These are phyloP conservation scores for Fregata magnificens DNA, from an alignment of 2,113 vertebrate genomes.

Conservation along the genomic window DNA sequence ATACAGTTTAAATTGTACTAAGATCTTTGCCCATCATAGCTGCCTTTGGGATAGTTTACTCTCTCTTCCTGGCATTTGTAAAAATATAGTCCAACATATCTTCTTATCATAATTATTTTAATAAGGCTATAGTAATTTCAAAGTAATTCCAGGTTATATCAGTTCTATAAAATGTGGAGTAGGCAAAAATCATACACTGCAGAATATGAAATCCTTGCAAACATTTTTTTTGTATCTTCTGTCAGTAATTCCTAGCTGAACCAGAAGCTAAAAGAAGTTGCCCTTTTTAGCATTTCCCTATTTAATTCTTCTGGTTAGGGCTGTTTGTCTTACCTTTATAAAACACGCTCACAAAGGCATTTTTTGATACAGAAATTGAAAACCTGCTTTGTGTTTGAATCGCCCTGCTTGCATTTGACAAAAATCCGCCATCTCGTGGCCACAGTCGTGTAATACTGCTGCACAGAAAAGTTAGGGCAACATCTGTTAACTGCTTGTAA, in stretches of 20 bases:
- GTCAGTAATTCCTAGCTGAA: not conserved
- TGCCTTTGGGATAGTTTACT: not conserved
- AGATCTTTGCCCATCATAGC: not conserved
- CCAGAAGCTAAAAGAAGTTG: not conserved
- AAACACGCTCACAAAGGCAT: not conserved
- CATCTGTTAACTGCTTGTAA: not conserved
- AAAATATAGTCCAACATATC: not conserved
- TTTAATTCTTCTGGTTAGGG: not conserved
- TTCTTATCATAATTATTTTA: not conserved
- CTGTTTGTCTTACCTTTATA: not conserved
- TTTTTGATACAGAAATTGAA: not conserved
- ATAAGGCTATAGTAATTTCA: not conserved
- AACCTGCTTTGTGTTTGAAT: not conserved
- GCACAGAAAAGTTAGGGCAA: not conserved
- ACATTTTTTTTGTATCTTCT: not conserved
- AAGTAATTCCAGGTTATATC: not conserved
- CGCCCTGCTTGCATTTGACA: not conserved
- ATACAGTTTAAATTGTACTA: not conserved
- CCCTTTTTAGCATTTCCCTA: not conserved
- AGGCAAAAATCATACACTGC: not conserved
- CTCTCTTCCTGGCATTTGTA: not conserved
- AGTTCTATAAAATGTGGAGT: not conserved
- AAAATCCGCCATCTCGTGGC: not conserved
- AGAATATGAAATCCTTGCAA: not conserved
- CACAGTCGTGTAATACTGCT: not conserved